Evolutionary conservation across 2,797 vertebrate genomes (phyloP).

Genomic region (Sphaeramia orbicularis): DNA sequence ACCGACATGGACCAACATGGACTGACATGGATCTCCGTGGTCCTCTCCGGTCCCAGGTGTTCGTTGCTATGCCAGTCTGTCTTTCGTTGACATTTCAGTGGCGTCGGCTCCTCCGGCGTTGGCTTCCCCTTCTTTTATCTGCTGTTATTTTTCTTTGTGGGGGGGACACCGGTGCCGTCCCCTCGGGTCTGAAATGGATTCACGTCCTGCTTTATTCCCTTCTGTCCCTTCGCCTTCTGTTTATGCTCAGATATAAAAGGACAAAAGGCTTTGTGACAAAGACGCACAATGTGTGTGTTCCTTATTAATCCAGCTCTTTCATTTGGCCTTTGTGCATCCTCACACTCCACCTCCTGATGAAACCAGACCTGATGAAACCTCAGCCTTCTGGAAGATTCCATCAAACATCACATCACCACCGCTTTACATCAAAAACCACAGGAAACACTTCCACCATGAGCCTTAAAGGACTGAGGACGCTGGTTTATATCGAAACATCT

Average conservation of each 20-base stretch:
- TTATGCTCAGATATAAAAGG: slow-evolving; percentile 44
- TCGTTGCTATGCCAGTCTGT: slow-evolving; percentile 25
- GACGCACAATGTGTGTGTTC: slow-evolving; percentile 39
- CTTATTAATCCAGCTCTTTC: slow-evolving; percentile 25
- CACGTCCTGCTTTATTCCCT: slow-evolving; percentile 29
- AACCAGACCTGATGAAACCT: not conserved
- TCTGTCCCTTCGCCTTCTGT: slow-evolving; percentile 36
- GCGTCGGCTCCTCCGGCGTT: slow-evolving; percentile 42
- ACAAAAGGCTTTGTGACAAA: slow-evolving; percentile 58
- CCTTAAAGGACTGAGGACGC: too few species aligned
- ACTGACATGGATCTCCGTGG: not conserved
- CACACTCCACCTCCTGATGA: slow-evolving; percentile 28
- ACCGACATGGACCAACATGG: slow-evolving; percentile 1
- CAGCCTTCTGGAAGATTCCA: slow-evolving; percentile 15
- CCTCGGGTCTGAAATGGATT: slow-evolving; percentile 44
- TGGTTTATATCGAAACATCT: too few species aligned
- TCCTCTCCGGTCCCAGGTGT: slow-evolving; percentile 19
- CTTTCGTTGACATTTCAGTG: slow-evolving; percentile 44
- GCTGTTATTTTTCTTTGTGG: slow-evolving; percentile 24
- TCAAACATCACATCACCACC: not conserved
- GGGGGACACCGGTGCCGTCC: slow-evolving; percentile 14
- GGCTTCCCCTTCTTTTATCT: slow-evolving; percentile 32
- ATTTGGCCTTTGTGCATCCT: slow-evolving; percentile 13
- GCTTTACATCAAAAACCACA: not conserved
- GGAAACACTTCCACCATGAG: too few species aligned